Conservation (phyloP, 37 sponge, comb jelly and placozoan genomes). For the Aphrocallistes beatrix region DNA sequence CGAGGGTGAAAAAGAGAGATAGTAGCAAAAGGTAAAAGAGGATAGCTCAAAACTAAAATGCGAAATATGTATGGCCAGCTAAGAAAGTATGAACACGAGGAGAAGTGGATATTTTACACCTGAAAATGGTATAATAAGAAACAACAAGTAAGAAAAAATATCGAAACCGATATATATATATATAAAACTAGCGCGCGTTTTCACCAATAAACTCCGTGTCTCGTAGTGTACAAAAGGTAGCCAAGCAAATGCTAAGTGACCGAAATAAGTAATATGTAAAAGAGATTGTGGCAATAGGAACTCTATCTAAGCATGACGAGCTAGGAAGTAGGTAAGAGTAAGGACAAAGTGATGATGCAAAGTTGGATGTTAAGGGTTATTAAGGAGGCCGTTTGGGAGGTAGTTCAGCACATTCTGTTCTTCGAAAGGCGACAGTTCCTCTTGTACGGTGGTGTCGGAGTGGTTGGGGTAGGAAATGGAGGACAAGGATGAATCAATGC, state of each 20-base stretch:
- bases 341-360: no score
- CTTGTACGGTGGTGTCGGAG: not conserved
- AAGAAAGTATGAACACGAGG: not conserved
- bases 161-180: no score
- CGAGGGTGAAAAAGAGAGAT: not conserved
- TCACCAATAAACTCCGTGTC: not conserved
- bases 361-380: not conserved
- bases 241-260: slow-evolving; percentile 13
- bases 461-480: not conserved
- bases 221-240: slow-evolving; percentile 1
- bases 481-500: not conserved
- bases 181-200: no score
- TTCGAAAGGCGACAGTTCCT: not conserved
- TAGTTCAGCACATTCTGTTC: not conserved
- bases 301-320: no score
- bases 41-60: not conserved
- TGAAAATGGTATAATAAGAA: not conserved
- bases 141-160: not conserved
- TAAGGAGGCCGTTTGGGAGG: not conserved
- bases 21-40: not conserved
- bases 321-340: no score
- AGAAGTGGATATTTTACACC: not conserved
- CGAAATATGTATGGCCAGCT: not conserved
- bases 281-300: not conserved
- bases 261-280: slow-evolving; percentile 6